Evolutionary conservation across 2,113 vertebrate genomes (phyloP).

Genomic region (Geococcyx californianus): DNA sequence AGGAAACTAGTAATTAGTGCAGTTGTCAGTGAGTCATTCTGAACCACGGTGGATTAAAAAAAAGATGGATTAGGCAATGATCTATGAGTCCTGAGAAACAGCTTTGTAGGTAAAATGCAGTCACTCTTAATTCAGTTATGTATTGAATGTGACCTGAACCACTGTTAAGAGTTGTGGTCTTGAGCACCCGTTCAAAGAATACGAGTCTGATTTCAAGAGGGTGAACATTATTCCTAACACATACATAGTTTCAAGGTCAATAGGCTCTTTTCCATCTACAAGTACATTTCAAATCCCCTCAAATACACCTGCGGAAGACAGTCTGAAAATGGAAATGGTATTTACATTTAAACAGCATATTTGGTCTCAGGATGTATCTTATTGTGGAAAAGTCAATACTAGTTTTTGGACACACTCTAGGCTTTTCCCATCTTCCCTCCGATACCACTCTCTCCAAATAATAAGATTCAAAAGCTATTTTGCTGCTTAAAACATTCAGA

Average conservation of each 20-base stretch:
- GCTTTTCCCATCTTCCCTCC: conserved; percentile 1
- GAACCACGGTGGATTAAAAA: neutral
- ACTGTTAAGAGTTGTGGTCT: neutral
- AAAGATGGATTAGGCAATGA: neutral
- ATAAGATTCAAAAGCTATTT: conserved; percentile 37
- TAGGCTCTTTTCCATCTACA: conserved; percentile 38
- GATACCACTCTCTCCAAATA: conserved; percentile 2
- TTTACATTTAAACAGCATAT: conserved; percentile 61
- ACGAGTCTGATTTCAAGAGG: neutral
- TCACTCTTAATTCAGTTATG: neutral
- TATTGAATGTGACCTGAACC: neutral
- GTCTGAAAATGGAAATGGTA: conserved; percentile 43
- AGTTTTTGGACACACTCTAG: conserved; percentile 18
- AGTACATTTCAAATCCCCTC: conserved; percentile 50
- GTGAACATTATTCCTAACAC: conserved; percentile 27
- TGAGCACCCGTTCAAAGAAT: neutral
- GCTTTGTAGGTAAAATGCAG: neutral
- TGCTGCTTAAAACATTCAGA: conserved; percentile 7
- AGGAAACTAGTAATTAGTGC: neutral
- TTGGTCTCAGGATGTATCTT: conserved; percentile 11
- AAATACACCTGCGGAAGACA: conserved; percentile 47
- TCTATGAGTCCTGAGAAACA: neutral
- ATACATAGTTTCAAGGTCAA: conserved; percentile 53
- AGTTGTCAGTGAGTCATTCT: neutral
- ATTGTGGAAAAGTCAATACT: conserved; percentile 51